These are phyloP conservation scores for Cecropterus lyciades DNA, from an alignment of 1,140 invertebrate species.

Conservation along the genomic window DNA sequence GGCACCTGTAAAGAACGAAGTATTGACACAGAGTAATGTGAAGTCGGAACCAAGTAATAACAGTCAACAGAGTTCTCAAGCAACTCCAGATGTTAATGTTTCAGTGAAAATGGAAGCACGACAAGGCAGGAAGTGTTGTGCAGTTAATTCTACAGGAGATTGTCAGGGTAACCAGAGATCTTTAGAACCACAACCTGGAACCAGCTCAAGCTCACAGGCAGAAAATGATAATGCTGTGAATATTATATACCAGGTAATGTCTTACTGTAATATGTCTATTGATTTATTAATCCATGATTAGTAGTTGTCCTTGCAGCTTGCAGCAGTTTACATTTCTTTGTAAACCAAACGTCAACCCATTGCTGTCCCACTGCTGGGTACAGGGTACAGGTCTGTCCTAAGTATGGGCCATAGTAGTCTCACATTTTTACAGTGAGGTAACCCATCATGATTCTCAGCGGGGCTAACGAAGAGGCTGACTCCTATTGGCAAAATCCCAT, in stretches of 20 bases:
- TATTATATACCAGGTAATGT: slow-evolving; percentile 27
- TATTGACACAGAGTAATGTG: slow-evolving; percentile 36
- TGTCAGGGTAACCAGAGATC: slow-evolving; percentile 45
- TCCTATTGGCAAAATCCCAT: too few relatives aligned
- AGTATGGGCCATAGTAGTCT: too few relatives aligned
- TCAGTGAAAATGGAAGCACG: slow-evolving; percentile 58
- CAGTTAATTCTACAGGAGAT: slow-evolving; percentile 50
- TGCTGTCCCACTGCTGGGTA: too few relatives aligned
- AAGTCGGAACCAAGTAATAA: slow-evolving; percentile 49
- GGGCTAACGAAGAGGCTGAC: too few relatives aligned
- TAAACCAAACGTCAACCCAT: too few relatives aligned
- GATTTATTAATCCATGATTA: too few relatives aligned
- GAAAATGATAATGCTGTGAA: slow-evolving; percentile 12
- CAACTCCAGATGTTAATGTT: slow-evolving; percentile 40
- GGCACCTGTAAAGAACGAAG: slow-evolving; percentile 43
- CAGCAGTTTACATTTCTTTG: too few relatives aligned
- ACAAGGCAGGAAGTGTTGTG: slow-evolving; percentile 46
- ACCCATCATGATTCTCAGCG: too few relatives aligned
- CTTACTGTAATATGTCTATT: too few relatives aligned
- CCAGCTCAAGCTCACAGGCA: slow-evolving; percentile 50
- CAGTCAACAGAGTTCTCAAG: slow-evolving; percentile 31
- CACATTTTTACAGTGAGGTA: too few relatives aligned
- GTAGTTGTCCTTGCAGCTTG: too few relatives aligned
- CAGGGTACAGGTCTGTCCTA: too few relatives aligned
- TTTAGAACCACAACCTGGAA: slow-evolving; percentile 67